Conservation (phyloP, 2,888 invertebrate species). For the Thymelicus acteon region DNA sequence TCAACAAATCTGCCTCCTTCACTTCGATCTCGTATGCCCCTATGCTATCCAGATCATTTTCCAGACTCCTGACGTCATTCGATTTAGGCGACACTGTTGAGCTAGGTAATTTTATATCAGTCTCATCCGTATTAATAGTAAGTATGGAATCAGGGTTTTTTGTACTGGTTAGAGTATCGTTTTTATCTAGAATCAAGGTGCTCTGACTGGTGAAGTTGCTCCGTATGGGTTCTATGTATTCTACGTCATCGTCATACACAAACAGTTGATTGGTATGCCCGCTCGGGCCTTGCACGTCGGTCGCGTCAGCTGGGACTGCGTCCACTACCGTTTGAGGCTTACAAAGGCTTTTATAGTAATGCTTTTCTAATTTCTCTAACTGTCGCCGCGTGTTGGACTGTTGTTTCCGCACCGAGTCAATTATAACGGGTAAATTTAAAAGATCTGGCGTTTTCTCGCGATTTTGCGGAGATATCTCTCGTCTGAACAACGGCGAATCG, state of each 20-base stretch:
- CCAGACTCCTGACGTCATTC: conserved; percentile 52
- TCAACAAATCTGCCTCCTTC: conserved; percentile 73
- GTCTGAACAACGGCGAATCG: conserved; percentile 76
- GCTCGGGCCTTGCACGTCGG: conserved; percentile 71
- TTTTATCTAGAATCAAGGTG: conserved; percentile 77
- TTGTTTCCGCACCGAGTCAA: conserved; percentile 77
- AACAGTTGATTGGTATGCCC: conserved; percentile 70
- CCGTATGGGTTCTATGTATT: conserved; percentile 81
- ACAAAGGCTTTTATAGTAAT: conserved; percentile 75
- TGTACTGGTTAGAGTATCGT: conserved; percentile 52
- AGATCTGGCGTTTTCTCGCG: conserved; percentile 76
- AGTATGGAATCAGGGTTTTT: conserved; percentile 70
- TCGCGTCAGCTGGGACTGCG: conserved; percentile 78
- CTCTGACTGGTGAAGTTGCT: conserved; percentile 81
- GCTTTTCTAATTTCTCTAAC: conserved; percentile 78
- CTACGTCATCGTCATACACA: conserved; percentile 75
- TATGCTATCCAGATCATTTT: conserved; percentile 74
- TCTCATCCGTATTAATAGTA: conserved; percentile 77
- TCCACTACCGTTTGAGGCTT: conserved; percentile 73
- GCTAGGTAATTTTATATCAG: conserved; percentile 76
- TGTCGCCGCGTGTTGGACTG: conserved; percentile 76
- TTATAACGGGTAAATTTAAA: conserved; percentile 75
- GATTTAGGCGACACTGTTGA: conserved; percentile 77
- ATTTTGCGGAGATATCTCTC: conserved; percentile 55
- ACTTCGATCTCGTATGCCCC: conserved; percentile 79